phyloP scores from a whole-genome alignment of 92 coral and sea anemone genomes.

The Montipora capitata region DNA sequence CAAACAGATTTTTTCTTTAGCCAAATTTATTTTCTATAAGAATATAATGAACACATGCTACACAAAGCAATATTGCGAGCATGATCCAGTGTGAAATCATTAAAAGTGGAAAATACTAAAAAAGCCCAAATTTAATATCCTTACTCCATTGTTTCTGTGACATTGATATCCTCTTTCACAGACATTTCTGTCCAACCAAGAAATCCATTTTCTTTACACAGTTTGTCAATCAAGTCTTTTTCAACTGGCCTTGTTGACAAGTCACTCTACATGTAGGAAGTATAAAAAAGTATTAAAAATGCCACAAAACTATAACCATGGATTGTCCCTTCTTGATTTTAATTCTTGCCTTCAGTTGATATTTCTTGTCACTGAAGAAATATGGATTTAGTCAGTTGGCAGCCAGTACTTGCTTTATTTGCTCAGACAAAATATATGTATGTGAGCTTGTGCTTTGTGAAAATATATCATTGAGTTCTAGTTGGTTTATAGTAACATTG shows the following conservation, averaged over 20 bases:
- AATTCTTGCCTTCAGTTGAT: not conserved
- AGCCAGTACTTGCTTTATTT: too few species aligned
- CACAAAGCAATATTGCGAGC: too few species aligned
- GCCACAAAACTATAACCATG: not conserved
- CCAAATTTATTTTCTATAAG: too few species aligned
- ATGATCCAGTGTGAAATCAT: not conserved
- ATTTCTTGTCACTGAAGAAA: too few species aligned
- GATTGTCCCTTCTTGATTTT: not conserved
- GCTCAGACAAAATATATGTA: too few species aligned
- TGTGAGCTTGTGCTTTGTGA: too few species aligned
- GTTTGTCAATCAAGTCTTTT: conserved; percentile 89
- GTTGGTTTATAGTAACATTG: too few species aligned
- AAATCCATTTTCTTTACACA: conserved; percentile 91
- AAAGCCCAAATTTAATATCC: conserved; percentile 22
- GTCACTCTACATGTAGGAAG: conserved; percentile 79
- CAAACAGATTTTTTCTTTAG: too few species aligned
- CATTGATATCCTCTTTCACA: conserved; percentile 89
- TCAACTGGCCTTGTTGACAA: conserved; percentile 85
- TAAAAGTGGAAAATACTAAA: not conserved
- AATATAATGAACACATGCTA: too few species aligned
- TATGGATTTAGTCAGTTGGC: too few species aligned
- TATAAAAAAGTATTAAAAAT: not conserved
- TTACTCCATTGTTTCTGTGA: conserved; percentile 97
- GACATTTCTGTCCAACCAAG: conserved; percentile 99
- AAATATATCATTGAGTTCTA: too few species aligned